Evolutionary conservation across 1,140 invertebrate genomes (phyloP), one percentile per base, ranked within the genome.

Genomic region (Eurytemora carolleeae): DNA sequence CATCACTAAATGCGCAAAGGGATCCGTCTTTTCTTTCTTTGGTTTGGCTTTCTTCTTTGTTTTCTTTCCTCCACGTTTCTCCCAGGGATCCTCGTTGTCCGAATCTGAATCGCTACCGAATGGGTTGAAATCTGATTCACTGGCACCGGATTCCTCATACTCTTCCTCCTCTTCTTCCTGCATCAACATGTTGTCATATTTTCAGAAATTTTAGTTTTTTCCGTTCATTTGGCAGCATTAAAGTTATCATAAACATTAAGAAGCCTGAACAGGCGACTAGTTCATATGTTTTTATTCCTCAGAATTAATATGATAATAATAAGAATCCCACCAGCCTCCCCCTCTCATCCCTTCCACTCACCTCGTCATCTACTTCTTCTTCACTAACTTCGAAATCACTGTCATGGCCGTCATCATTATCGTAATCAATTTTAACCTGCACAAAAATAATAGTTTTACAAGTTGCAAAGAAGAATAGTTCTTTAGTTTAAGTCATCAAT

Each of bases 71-170:
- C 55, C 57, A 22, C 63, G 59, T 57, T 72, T 67, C 52, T 61
- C 63, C 67, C 67, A 69, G 2, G 63, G 65, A 55, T 67, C 76
- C 76, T 82, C 82, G 61, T 82, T 81, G 74, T 92, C 87, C 64
- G 82, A 84, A 70, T 90, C 87, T 69, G 82, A 85, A 61, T 83
- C 72, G 61, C 65, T 83, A 60, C 80, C 82, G 69, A 92, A 92
- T 18, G 87, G 87, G 78, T 92, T 92, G 69, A 85, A 88, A 74
- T 92, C 86, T 64, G 83, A 85, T 59, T 80, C 81, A 66, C 84
- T 82, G 66, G 82, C 80, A 59, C 82, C 81, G 66, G 78, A 77
- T 22, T 77, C 65, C 17, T 63, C 59, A 22, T 16, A 52, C 58
- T 19, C 26, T 66, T 19, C 59, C 65, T n/a, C 67, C 67, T 62